phyloP scores from a whole-genome alignment of 2,888 invertebrate species.

The Yponomeuta cagnagella region DNA sequence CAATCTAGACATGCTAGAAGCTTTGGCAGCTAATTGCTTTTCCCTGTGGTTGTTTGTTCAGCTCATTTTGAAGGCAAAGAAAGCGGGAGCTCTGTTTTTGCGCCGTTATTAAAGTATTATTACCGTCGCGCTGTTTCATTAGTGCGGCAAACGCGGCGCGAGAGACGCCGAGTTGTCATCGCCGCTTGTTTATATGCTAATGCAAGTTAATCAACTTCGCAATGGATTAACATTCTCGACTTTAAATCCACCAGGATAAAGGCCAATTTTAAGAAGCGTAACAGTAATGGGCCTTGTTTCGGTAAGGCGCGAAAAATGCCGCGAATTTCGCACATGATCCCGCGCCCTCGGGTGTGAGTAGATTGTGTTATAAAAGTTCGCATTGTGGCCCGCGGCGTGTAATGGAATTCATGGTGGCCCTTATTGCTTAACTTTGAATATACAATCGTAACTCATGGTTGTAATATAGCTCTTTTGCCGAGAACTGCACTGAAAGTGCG shows the following conservation, averaged over 20 bases:
- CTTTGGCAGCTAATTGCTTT: background rate
- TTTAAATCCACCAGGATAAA: background rate
- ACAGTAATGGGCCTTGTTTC: background rate
- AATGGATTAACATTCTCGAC: background rate
- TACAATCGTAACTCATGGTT: background rate
- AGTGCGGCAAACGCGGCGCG: conserved; percentile 29
- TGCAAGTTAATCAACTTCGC: conserved; percentile 26
- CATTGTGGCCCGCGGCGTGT: background rate
- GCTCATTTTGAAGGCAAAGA: background rate
- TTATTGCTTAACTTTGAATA: conserved; percentile 2
- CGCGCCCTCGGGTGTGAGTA: background rate
- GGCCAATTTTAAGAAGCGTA: background rate
- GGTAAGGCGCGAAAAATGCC: background rate
- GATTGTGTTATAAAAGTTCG: conserved; percentile 1
- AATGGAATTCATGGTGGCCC: background rate
- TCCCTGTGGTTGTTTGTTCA: background rate
- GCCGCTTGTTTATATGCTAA: conserved; percentile 58
- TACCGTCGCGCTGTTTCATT: conserved; percentile 38
- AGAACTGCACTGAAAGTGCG: background rate
- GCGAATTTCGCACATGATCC: background rate
- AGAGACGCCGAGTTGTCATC: conserved; percentile 37
- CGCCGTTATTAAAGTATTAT: conserved; percentile 6
- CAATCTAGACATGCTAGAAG: too few relatives aligned
- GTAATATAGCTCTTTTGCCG: background rate
- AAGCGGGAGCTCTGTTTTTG: background rate